Percentiles rank a stretch among this genome's conserved stretches.
phyloP scores from a whole-genome alignment of 2,888 invertebrate genomes.

The Polydrusus tereticollis region DNA sequence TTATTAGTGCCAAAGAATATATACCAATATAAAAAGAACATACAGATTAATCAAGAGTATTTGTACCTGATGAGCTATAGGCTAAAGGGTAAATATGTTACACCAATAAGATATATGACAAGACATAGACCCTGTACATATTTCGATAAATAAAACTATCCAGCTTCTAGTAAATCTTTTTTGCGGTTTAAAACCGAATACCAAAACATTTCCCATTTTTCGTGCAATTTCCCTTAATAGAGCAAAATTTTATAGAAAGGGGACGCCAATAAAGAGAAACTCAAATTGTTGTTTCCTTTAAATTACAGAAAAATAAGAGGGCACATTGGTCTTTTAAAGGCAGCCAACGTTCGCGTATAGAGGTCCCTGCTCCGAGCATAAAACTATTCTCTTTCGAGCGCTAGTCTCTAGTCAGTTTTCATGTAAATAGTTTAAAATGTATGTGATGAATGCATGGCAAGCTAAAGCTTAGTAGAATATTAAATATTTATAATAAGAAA shows the following conservation, averaged over 20 bases:
- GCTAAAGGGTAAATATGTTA: too few species aligned
- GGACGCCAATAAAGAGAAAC: constrained; percentile 14
- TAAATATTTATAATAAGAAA: too few species aligned
- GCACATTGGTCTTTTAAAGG: constrained; percentile 29
- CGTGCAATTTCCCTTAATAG: background rate
- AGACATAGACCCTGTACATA: too few species aligned
- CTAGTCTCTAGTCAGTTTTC: constrained; percentile 14
- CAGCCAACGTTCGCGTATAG: constrained; percentile 33
- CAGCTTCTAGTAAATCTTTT: too few species aligned
- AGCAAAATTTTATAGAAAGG: constrained; percentile 15
- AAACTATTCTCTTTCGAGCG: constrained; percentile 8
- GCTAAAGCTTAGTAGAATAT: constrained; percentile 1
- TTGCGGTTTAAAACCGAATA: background rate
- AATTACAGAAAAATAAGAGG: constrained; percentile 25
- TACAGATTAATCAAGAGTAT: too few species aligned
- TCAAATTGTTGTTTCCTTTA: constrained; percentile 17
- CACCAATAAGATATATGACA: too few species aligned
- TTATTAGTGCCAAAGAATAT: too few species aligned
- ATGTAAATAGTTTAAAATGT: constrained; percentile 14
- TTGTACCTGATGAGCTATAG: too few species aligned
- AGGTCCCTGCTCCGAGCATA: constrained; percentile 18
- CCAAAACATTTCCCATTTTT: background rate
- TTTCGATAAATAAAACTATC: too few species aligned
- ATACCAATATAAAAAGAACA: too few species aligned
- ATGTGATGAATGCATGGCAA: background rate